Evolutionary conservation across 2,113 vertebrate species (phyloP).

Genomic region (Crotalus tigris): DNA sequence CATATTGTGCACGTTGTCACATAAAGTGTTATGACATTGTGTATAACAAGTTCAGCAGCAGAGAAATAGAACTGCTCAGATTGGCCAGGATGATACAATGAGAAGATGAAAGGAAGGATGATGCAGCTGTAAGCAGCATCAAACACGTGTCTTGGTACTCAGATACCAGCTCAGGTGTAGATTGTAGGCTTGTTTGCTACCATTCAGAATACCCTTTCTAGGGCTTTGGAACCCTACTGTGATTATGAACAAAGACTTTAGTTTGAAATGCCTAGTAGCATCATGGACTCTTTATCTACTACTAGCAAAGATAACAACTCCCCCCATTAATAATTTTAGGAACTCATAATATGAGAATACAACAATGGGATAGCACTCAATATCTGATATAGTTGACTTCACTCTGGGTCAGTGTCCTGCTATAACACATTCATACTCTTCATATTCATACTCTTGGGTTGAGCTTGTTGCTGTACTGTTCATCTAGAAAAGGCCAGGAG

Average conservation of each 20-base stretch:
- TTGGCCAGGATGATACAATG: background rate
- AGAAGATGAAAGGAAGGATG: background rate
- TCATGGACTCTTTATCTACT: background rate
- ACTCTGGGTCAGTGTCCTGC: background rate
- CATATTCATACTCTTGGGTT: background rate
- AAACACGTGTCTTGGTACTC: background rate
- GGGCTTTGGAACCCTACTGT: background rate
- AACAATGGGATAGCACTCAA: background rate
- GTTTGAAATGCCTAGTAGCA: background rate
- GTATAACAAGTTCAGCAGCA: background rate
- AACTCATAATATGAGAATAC: background rate
- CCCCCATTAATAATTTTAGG: background rate
- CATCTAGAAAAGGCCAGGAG: background rate
- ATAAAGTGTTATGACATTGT: background rate
- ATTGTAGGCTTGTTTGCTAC: background rate
- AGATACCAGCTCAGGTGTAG: background rate
- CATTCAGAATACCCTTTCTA: background rate
- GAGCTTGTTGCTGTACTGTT: background rate
- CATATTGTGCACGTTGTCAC: background rate
- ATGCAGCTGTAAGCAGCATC: background rate
- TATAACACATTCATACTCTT: background rate
- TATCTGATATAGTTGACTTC: background rate
- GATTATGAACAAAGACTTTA: background rate
- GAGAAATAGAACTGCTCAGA: background rate
- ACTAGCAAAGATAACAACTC: background rate